Evolutionary conservation across 2,888 invertebrate species (phyloP), one percentile per base, ranked within the genome.

Genomic region (Oxycera nigricornis): DNA sequence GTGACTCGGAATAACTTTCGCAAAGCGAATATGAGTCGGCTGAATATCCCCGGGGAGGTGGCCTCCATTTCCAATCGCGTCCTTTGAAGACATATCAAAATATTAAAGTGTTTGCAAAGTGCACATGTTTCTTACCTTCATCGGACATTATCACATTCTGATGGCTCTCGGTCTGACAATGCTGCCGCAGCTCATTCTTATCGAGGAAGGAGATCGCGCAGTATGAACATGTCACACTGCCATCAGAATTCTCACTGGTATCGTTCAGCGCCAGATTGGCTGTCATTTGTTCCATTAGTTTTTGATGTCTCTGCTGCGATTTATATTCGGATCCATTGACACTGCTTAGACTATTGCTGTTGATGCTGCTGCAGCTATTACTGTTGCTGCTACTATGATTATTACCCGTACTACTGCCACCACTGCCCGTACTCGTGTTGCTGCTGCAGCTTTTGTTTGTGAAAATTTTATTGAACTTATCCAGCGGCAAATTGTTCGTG

Each of bases 111-210:
- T n/a, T n/a, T n/a, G n/a, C n/a, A n/a, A n/a, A n/a, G n/a, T n/a
- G n/a, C n/a, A n/a, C n/a, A n/a, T n/a, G n/a, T n/a, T n/a, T n/a
- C 41, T 75, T 78, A 80, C 88, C 90, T 82, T 91, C 91, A 83
- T 91, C 91, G 9, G 90, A 90, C 89, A 90, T 90, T 77, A 91
- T 89, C 78, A 89, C 88, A 77, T 87, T 88, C 80, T 90, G 90
- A 82, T 91, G 91, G 76, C 85, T 85, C 79, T 89, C 88, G n/a
- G 89, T 88, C 80, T 89, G 88, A 80, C 90, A 90, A 81, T 90
- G 90, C 61, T 86, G 86, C 46, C 88, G 84, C 57, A 90, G 81
- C 76, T 89, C 89, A 75, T 86, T 83, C 76, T 88, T 87, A 76
- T 88, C 87, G 55, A 82, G 81, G 80, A 89, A 90, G 46, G 86